Evolutionary conservation across 2,113 vertebrate species (phyloP).

Genomic region (Vidua chalybeata): DNA sequence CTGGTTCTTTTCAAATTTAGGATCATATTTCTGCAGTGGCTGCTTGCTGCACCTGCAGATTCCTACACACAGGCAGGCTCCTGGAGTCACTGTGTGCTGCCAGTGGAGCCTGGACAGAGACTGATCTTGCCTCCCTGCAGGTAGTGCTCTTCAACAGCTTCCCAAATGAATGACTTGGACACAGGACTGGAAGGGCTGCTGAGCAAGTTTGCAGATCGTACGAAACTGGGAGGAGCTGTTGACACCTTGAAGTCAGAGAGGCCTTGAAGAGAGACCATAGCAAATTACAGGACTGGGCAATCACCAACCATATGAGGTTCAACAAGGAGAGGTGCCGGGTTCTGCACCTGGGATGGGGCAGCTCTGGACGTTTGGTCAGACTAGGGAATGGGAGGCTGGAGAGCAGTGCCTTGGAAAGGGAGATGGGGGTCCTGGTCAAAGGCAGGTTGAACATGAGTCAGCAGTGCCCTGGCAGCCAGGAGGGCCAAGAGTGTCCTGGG

Average conservation of each 20-base stretch:
- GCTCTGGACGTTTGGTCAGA: not conserved
- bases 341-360: not conserved
- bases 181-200: not conserved
- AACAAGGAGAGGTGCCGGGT: too few relatives aligned
- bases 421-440: rapidly evolving
- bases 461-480: not conserved
- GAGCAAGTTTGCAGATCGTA: not conserved
- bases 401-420: not conserved
- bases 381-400: not conserved
- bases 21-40: not conserved
- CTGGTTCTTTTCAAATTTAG: not conserved
- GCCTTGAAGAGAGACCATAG: not conserved
- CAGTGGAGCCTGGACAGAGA: not conserved
- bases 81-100: not conserved
- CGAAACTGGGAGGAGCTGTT: not conserved
- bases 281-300: not conserved
- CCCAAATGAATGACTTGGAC: not conserved
- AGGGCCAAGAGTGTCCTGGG: not conserved
- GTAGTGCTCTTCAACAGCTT: not conserved
- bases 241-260: not conserved
- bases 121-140: not conserved
- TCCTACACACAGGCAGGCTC: not conserved
- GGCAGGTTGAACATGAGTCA: not conserved
- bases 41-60: not conserved
- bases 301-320: not conserved